These are phyloP conservation scores for Turdus rufiventris DNA, from an alignment of 2,113 vertebrate species.

Conservation along the genomic window DNA sequence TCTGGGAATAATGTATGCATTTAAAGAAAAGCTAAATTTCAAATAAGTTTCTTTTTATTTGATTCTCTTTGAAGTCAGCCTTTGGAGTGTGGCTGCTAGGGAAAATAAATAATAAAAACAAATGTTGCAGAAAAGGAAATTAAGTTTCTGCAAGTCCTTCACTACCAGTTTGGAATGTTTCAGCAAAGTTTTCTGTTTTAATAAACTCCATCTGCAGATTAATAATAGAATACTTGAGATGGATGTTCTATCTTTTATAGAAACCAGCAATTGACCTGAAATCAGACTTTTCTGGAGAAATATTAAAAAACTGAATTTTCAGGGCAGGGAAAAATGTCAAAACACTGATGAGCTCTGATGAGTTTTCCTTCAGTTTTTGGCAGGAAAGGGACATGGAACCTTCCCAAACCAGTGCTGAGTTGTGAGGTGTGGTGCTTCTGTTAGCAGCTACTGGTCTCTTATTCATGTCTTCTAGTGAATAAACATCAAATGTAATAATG, in stretches of 20 bases:
- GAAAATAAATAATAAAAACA: conserved; percentile 13
- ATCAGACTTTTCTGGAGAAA: background rate
- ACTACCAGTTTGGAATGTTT: background rate
- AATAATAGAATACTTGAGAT: conserved; percentile 13
- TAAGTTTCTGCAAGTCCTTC: background rate
- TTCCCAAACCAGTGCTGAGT: background rate
- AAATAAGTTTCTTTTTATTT: background rate
- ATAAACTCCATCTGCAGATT: conserved; percentile 39
- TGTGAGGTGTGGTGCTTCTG: background rate
- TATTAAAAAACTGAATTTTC: background rate
- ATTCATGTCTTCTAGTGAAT: background rate
- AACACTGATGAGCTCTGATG: background rate
- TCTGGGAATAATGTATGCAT: background rate
- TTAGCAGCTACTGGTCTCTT: background rate
- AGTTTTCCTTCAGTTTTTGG: background rate
- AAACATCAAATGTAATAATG: background rate
- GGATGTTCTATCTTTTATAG: background rate
- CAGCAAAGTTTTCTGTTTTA: conserved; percentile 11
- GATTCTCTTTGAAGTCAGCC: background rate
- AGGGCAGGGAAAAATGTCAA: background rate
- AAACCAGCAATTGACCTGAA: conserved; percentile 21
- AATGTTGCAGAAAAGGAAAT: conserved; percentile 15
- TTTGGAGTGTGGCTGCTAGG: background rate
- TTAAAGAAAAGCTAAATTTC: background rate
- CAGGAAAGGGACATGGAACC: background rate